Base-by-base conservation (phyloP, 2,888 invertebrate species). In the Rhimphoctona megacephalus region DNA sequence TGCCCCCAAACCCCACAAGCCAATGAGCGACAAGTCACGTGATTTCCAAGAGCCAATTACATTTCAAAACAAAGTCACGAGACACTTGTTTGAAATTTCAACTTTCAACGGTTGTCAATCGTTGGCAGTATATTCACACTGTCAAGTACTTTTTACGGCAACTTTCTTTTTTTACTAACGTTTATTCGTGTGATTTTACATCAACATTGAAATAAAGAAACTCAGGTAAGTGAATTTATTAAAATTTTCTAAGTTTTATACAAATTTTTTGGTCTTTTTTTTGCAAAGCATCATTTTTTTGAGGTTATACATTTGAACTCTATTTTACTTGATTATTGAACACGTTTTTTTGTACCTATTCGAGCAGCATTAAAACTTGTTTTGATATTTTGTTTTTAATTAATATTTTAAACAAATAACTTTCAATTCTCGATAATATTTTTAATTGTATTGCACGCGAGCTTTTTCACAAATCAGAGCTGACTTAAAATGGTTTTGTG, bases 81-180 rank as follows among this genome's bases (percentile, higher is more conserved):
- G 57, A 61, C 36, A 19, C 33, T 57, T 25, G 11, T 61, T 61
- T 39, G 7, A 66, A 67, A 39, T 52, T 67, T 67, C 77, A 78
- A 78, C 67, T 52, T 67, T 67, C 77, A 78, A 78, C 67, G 49
- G 61, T 64, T 76, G 22, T 74, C 57, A 36, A 39, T 30, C 19
- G 25, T 36, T 61, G 30, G 61, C 61, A 17, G 30, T 73, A 6
- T 36, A 6, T 36, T 54, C 8, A n/a, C n/a, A 8, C 43, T 43
- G n/a, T 25, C 14, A 14, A n/a, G 9, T 39, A 6, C 25, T 25
- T 70, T 46, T 25, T 46, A 49, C 39, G 7, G 39, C 43, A 1
- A 22, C 39, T 39, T 8, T 39, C 14, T 25, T 22, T 22, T 6
- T 25, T 39, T 8, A 43, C 7, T 4, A 6, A 19, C 19, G 33